These are phyloP conservation scores for Diaprepes abbreviatus DNA, from an alignment of 2,888 invertebrate species.

Conservation along the genomic window DNA sequence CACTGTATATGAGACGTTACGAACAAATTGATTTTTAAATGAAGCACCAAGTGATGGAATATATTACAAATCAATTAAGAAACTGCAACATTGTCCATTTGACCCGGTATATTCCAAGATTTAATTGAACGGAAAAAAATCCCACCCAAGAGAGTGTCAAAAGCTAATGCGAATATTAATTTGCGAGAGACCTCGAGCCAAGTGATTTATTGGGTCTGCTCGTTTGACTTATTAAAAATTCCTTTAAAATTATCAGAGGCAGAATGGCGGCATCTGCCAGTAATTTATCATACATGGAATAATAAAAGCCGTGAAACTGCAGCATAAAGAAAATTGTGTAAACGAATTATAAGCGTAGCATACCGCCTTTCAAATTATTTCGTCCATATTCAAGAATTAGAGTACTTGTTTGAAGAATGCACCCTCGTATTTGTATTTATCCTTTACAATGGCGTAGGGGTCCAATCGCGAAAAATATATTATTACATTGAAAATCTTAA, in stretches of 20 bases:
- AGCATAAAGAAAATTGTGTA: conserved; percentile 16
- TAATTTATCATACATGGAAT: conserved; percentile 30
- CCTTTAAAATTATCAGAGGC: conserved; percentile 41
- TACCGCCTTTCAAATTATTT: background rate
- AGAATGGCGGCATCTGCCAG: conserved; percentile 21
- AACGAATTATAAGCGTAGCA: background rate
- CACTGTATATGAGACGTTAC: no score
- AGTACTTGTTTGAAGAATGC: background rate
- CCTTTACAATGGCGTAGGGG: no score
- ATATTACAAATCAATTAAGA: background rate
- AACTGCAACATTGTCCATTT: background rate
- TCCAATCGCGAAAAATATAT: no score
- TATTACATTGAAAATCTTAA: no score
- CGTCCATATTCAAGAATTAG: background rate
- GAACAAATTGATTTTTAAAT: background rate
- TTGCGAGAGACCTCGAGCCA: conserved; percentile 40
- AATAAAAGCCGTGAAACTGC: conserved; percentile 12
- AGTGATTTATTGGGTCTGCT: conserved; percentile 45
- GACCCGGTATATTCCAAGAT: background rate
- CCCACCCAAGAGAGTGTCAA: conserved; percentile 24
- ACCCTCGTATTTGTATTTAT: background rate
- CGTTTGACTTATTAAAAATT: conserved; percentile 45
- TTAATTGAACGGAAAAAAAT: conserved; percentile 31
- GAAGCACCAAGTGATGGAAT: background rate
- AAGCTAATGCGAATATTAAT: conserved; percentile 31